These are phyloP conservation scores for Otus sunia DNA, from an alignment of 2,113 vertebrate species.

Conservation along the genomic window DNA sequence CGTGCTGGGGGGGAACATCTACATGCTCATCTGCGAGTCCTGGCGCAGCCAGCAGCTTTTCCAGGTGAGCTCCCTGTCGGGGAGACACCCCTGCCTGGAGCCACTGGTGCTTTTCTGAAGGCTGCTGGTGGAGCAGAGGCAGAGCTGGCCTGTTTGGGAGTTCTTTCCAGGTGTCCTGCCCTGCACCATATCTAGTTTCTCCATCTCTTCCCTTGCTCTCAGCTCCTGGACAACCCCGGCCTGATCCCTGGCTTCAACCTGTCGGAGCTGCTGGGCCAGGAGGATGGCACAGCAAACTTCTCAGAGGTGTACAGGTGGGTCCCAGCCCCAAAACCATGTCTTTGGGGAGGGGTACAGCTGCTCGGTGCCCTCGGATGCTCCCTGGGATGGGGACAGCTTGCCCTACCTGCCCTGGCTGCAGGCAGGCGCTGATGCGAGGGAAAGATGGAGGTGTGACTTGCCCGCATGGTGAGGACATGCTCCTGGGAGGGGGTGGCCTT, in stretches of 20 bases:
- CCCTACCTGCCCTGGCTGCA: neutral
- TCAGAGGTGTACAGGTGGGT: conserved; percentile 78
- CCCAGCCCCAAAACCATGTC: neutral
- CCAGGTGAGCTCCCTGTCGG: conserved; percentile 62
- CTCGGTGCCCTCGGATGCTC: neutral
- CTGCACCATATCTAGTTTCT: neutral
- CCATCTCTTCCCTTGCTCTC: neutral
- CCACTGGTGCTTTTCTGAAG: neutral
- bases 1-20: conserved; percentile 77
- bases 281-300: conserved; percentile 57
- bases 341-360: neutral
- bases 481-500: neutral
- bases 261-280: conserved; percentile 37
- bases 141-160: neutral
- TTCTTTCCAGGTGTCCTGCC: neutral
- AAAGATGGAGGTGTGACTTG: neutral
- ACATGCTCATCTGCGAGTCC: conserved; percentile 78
- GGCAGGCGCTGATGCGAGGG: neutral
- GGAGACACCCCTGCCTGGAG: neutral
- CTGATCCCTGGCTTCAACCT: conserved; percentile 64
- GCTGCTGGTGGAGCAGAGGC: neutral
- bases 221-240: conserved; percentile 77
- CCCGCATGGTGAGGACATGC: rapidly evolving
- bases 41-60: conserved; percentile 77
- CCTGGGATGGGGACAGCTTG: neutral